Percentiles rank a stretch among this genome's conserved stretches.
Conservation (phyloP, 1,140 invertebrate genomes). For the Pissodes strobi region DNA sequence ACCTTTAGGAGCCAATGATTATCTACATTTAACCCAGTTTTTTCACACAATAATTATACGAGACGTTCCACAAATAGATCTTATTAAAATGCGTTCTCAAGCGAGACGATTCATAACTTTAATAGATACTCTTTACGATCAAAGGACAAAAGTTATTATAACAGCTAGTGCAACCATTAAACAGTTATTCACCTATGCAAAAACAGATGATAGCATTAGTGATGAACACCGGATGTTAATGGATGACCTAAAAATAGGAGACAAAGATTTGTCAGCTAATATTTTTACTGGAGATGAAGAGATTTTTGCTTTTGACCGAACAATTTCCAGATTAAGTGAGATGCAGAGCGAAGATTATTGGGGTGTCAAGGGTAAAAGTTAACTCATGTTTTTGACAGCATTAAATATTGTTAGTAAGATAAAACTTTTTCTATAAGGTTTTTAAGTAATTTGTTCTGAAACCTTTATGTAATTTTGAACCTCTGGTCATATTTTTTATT, state of each 20-base stretch:
- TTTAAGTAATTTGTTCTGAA: too few relatives aligned
- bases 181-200: conserved; percentile 72
- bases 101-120: conserved; percentile 94
- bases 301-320: conserved; percentile 94
- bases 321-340: conserved; percentile 88
- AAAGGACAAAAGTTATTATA: conserved; percentile 72
- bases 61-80: conserved; percentile 83
- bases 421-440: too few relatives aligned
- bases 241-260: conserved; percentile 88
- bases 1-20: conserved; percentile 93
- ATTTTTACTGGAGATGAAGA: conserved; percentile 98
- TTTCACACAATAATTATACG: conserved; percentile 95
- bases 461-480: too few relatives aligned
- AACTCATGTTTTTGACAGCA: too few relatives aligned
- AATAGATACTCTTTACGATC: conserved; percentile 97
- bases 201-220: conserved; percentile 57
- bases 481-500: too few relatives aligned
- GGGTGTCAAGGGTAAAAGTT: conserved; percentile 54
- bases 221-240: conserved; percentile 86
- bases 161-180: conserved; percentile 77
- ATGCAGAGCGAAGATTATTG: conserved; percentile 96
- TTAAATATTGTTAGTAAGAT: too few relatives aligned
- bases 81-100: conserved; percentile 74
- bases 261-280: conserved; percentile 71
- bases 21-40: conserved; percentile 85